Percentiles rank a stretch among this genome's conserved stretches.
These are phyloP conservation scores for Chiridota heheva DNA, from an alignment of 35 echinoderm and acorn worm species.

Conservation along the genomic window DNA sequence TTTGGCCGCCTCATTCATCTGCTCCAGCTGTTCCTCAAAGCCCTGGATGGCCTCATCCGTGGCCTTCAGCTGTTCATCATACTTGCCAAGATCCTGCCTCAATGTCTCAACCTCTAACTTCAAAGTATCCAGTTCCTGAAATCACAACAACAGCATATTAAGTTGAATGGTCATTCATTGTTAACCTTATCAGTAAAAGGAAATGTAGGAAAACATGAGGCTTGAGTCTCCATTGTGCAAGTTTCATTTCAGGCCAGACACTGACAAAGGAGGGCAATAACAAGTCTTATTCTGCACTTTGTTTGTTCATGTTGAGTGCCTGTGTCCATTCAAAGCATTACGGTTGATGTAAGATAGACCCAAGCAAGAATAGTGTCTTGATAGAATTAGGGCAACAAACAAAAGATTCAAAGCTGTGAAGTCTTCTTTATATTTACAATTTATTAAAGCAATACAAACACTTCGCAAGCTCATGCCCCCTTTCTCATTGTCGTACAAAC, in stretches of 20 bases:
- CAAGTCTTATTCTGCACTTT: no score
- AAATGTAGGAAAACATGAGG: neutral
- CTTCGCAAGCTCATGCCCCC: no score
- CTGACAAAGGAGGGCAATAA: no score
- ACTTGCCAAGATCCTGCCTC: conserved; percentile 76
- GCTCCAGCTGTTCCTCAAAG: conserved; percentile 60
- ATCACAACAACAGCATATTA: neutral
- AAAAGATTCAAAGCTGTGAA: no score
- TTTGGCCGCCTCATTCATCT: conserved; percentile 56
- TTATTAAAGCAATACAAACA: no score
- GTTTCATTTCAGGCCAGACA: neutral
- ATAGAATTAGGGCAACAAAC: no score
- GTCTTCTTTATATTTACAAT: no score
- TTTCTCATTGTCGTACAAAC: no score
- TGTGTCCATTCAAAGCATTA: no score
- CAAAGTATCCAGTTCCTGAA: conserved; percentile 77
- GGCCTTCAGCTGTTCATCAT: conserved; percentile 84
- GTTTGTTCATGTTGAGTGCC: no score
- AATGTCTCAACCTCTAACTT: conserved; percentile 79
- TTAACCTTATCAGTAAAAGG: neutral
- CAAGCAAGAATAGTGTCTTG: no score
- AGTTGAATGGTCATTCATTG: neutral
- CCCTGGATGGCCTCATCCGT: conserved; percentile 76
- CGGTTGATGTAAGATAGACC: no score
- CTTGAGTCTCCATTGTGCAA: neutral